phyloP scores from a whole-genome alignment of 2,113 vertebrate species.

The Eudyptes chrysolophus region DNA sequence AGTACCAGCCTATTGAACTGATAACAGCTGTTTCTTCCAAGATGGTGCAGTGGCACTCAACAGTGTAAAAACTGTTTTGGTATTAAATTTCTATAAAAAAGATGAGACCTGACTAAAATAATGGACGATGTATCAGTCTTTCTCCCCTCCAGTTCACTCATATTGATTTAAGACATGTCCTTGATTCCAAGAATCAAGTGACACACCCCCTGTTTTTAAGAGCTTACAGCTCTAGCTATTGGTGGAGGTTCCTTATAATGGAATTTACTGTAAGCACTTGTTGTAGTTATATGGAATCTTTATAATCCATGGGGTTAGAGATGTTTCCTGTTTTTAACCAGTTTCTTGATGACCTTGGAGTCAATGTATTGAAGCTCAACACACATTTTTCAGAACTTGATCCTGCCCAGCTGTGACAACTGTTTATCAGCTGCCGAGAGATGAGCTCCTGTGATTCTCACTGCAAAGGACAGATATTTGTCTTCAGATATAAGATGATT shows the following conservation, averaged over 20 bases:
- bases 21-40: neutral
- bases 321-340: neutral
- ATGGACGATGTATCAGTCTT: neutral
- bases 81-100: neutral
- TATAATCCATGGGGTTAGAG: neutral
- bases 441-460: neutral
- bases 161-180: neutral
- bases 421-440: neutral
- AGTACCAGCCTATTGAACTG: neutral
- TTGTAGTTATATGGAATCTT: neutral
- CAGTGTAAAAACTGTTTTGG: neutral
- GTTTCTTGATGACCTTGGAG: neutral
- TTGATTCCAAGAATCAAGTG: neutral
- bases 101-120: neutral
- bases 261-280: conserved; percentile 24
- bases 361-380: neutral
- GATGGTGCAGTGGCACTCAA: neutral
- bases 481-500: neutral
- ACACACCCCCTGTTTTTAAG: neutral
- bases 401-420: neutral
- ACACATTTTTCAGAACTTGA: neutral
- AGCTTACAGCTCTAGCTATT: neutral
- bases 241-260: neutral
- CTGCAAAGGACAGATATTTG: neutral
- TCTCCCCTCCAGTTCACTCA: neutral